Percentiles rank a stretch among this genome's conserved stretches.
Conservation (phyloP, 2,113 vertebrate species). For the Forbesichthys agassizii region DNA sequence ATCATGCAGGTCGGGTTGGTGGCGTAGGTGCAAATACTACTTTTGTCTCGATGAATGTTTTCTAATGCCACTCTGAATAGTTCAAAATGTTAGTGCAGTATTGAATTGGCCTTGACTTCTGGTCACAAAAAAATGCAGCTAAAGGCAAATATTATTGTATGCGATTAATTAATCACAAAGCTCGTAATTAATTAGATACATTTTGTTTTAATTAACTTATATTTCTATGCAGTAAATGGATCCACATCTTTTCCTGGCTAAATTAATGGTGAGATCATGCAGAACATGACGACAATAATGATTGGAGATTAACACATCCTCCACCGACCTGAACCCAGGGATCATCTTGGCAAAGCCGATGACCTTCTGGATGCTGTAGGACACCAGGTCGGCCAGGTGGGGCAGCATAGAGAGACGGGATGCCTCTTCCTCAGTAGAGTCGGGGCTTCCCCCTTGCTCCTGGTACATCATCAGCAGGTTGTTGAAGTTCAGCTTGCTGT, state of each 20-base stretch:
- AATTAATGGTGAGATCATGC: no score
- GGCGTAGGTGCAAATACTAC: no score
- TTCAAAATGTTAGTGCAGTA: no score
- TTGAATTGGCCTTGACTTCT: no score
- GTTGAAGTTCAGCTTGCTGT: slow-evolving; percentile 79
- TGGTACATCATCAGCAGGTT: slow-evolving; percentile 81
- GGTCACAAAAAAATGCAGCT: no score
- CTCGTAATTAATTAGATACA: no score
- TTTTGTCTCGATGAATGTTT: no score
- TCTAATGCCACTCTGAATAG: no score
- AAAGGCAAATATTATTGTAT: no score
- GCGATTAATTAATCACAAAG: no score
- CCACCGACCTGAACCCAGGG: slow-evolving; percentile 90
- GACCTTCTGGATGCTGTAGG: slow-evolving; percentile 98
- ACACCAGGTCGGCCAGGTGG: slow-evolving; percentile 93
- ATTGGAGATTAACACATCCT: background rate
- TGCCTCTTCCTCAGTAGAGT: slow-evolving; percentile 74
- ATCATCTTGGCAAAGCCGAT: slow-evolving; percentile 98
- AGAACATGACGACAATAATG: background rate
- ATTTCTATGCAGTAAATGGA: background rate
- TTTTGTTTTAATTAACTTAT: background rate
- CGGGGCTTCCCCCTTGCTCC: slow-evolving; percentile 76
- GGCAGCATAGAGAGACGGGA: slow-evolving; percentile 89
- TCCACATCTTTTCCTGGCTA: background rate
- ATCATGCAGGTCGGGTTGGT: no score